phyloP scores from a whole-genome alignment of 2,888 invertebrate genomes.

The Drosophila prolongata region DNA sequence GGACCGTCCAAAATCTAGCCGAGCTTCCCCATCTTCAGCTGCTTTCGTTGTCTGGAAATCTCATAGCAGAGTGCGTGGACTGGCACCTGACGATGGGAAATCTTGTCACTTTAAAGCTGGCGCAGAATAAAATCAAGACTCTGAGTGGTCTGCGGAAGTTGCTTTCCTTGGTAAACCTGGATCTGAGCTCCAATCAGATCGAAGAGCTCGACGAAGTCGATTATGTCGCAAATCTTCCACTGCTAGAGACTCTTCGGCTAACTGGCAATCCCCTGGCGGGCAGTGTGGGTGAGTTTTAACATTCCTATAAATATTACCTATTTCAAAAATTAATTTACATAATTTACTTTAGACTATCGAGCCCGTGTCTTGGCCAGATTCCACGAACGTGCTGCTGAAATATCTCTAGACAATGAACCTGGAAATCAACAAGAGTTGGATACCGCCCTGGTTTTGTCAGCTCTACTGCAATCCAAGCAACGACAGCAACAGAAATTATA shows the following conservation, averaged over 20 bases:
- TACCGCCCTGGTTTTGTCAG: constrained; percentile 95
- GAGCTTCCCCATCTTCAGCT: constrained; percentile 90
- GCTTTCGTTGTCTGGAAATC: constrained; percentile 92
- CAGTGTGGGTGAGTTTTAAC: constrained; percentile 81
- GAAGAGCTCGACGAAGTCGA: constrained; percentile 92
- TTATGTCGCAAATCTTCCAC: constrained; percentile 92
- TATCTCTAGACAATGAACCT: constrained; percentile 94
- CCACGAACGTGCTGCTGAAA: constrained; percentile 91
- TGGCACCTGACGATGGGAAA: constrained; percentile 95
- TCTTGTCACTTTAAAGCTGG: constrained; percentile 92
- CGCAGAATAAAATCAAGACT: constrained; percentile 92
- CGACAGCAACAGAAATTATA: constrained; percentile 65
- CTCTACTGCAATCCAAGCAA: constrained; percentile 87
- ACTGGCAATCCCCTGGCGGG: constrained; percentile 95
- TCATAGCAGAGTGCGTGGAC: constrained; percentile 89
- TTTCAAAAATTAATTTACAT: neutral
- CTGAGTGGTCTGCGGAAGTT: constrained; percentile 91
- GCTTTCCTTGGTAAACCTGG: constrained; percentile 93
- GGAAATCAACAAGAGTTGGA: constrained; percentile 95
- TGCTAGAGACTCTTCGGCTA: constrained; percentile 93
- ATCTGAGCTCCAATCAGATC: constrained; percentile 94
- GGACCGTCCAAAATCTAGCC: constrained; percentile 90
- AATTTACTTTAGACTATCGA: constrained; percentile 90
- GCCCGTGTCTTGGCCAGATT: constrained; percentile 95
- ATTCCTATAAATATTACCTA: no score